Percentiles rank a stretch among this genome's conserved stretches.
phyloP scores from a whole-genome alignment of 2,888 invertebrate genomes.

The Pachymerium ferrugineum region DNA sequence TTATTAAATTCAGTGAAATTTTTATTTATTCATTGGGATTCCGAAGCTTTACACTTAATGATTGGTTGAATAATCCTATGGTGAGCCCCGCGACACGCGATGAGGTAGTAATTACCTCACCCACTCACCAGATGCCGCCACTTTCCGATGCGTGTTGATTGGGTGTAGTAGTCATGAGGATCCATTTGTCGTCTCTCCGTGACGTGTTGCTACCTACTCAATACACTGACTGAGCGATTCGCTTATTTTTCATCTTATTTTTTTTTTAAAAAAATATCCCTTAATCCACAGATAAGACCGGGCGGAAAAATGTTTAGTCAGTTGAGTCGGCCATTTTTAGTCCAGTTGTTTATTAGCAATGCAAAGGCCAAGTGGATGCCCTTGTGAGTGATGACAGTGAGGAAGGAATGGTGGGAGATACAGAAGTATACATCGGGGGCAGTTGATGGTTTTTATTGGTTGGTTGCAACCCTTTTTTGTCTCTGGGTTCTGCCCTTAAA shows the following conservation, averaged over 20 bases:
- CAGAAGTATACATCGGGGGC: neutral
- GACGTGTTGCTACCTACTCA: neutral
- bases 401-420: no score
- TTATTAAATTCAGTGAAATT: no score
- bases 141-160: neutral
- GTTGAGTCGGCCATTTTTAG: no score
- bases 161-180: neutral
- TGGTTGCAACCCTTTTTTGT: neutral
- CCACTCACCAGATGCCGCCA: neutral
- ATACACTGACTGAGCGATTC: neutral
- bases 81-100: neutral
- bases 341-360: no score
- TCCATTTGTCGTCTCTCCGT: neutral
- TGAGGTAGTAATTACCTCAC: neutral
- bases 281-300: no score
- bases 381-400: no score
- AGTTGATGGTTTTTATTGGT: neutral
- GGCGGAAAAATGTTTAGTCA: no score
- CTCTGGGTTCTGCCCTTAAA: neutral
- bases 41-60: neutral
- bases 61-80: neutral
- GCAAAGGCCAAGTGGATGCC: no score
- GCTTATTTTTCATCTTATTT: no score
- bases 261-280: no score
- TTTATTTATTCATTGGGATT: neutral